Percentiles rank a stretch among this genome's conserved stretches.
These are phyloP conservation scores for Physocephala rufipes DNA, from an alignment of 2,888 invertebrate species.

Conservation along the genomic window DNA sequence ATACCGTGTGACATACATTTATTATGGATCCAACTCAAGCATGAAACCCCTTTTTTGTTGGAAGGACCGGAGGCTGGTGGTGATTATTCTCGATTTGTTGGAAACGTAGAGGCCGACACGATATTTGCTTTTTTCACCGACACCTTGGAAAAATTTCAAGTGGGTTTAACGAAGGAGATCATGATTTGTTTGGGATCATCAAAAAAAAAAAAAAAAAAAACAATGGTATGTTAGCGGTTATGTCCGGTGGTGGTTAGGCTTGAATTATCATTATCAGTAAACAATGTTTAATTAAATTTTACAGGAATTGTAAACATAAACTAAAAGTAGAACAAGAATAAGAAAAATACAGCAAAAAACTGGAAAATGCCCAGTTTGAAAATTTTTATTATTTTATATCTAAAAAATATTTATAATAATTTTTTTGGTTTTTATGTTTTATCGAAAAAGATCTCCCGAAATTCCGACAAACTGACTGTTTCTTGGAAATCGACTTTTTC, in stretches of 20 bases:
- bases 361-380: background rate
- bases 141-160: background rate
- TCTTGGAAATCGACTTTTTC: constrained; percentile 10
- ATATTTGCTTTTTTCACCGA: background rate
- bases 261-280: too few relatives aligned
- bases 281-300: too few relatives aligned
- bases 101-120: background rate
- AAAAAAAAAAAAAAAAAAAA: too few relatives aligned
- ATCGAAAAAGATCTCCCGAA: background rate
- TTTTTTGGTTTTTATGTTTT: background rate
- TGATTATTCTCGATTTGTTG: constrained; percentile 21
- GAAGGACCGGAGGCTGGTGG: background rate
- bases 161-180: background rate
- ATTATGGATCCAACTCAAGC: constrained; percentile 48
- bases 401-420: background rate
- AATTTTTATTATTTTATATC: too few relatives aligned
- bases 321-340: background rate
- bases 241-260: too few relatives aligned
- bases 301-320: too few relatives aligned
- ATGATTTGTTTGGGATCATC: constrained; percentile 2
- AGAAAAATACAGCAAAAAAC: background rate
- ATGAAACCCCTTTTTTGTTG: constrained; percentile 46
- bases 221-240: too few relatives aligned
- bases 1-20: constrained; percentile 36
- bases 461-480: too few relatives aligned